Evolutionary conservation across 2,888 invertebrate species (phyloP), one percentile per base, ranked within the genome.

Genomic region (Panzeria rudis): DNA sequence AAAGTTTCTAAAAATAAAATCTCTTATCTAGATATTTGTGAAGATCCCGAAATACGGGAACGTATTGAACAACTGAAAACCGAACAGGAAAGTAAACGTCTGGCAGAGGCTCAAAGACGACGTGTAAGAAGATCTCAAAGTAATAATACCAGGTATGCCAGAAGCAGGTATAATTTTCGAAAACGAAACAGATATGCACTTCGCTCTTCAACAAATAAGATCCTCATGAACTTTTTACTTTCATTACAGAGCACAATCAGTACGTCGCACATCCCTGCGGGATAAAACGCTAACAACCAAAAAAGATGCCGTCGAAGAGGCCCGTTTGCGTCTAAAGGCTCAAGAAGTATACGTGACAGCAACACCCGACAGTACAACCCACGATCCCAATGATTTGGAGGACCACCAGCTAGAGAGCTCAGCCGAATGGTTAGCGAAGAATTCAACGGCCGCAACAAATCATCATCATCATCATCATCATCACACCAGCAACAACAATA

Each of bases 231-330:
- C 2, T 17, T 32, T 61, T 72, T 32, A n/a, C 23, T 9, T 17
- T 15, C 4, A 5, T 5, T 3, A 29, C 83, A 94, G 97, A 91
- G 98, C 98, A 86, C 97, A 98, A 90, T 98, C 98, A 64, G 97
- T 99, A 56, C 95, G 98, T 52, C 94, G 99, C 86, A 98, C 98
- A 54, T 98, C 98, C 59, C 94, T 98, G 84, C 94, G 98, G 23
- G 98, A 99, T 92, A 98, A 98, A 93, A 97, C 97, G 87, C 94
- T 98, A 88, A 97, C 98, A 75, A 97, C 98, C 50, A 97, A 98
- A 92, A 97, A 98, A 88, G 99, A 99, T 93, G 98, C 97, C 25
- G 95, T 97, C 54, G 98, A 98, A 91, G 99, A 99, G 92, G 98
- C 98, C 25, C 94, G 97, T 83, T 92, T 96, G 54, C 93, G 96